Conservation (phyloP, 2,113 vertebrate genomes). For the Rhizomys pruinosus region DNA sequence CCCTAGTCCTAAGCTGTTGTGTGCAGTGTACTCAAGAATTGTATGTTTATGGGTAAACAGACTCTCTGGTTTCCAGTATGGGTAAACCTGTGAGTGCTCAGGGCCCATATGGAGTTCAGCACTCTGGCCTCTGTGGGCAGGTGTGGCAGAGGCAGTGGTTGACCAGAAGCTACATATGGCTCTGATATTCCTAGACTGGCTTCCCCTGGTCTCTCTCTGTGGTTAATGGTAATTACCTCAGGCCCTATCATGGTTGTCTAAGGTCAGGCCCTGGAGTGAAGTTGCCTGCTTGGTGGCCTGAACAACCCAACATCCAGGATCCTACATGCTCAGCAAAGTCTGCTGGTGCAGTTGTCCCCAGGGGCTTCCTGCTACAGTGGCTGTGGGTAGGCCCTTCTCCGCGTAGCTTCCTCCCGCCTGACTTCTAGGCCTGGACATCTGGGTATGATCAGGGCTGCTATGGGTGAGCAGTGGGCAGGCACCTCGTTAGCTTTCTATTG, state of each 20-base stretch:
- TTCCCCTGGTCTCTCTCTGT: not conserved
- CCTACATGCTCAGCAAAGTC: too few species aligned
- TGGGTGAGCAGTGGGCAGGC: not conserved
- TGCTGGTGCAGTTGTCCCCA: not conserved
- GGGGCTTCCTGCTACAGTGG: not conserved
- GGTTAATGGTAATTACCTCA: not conserved
- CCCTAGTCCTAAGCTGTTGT: too few species aligned
- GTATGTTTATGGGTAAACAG: not conserved
- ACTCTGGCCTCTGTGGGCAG: not conserved
- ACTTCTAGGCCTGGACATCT: not conserved
- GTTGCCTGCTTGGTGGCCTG: not conserved
- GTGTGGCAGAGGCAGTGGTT: not conserved
- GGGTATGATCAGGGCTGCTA: not conserved
- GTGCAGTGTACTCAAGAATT: not conserved
- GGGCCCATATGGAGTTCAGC: not conserved
- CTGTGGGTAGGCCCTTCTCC: too few species aligned
- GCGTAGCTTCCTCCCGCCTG: not conserved
- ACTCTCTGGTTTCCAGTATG: not conserved
- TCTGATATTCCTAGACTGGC: not conserved
- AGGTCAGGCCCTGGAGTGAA: not conserved
- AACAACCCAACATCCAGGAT: not conserved
- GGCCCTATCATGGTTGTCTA: not conserved
- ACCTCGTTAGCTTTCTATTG: too few species aligned
- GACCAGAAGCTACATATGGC: not conserved
- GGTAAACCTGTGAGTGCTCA: not conserved